These are phyloP conservation scores for Rhingia rostrata DNA, from an alignment of 2,888 invertebrate genomes.

Conservation along the genomic window DNA sequence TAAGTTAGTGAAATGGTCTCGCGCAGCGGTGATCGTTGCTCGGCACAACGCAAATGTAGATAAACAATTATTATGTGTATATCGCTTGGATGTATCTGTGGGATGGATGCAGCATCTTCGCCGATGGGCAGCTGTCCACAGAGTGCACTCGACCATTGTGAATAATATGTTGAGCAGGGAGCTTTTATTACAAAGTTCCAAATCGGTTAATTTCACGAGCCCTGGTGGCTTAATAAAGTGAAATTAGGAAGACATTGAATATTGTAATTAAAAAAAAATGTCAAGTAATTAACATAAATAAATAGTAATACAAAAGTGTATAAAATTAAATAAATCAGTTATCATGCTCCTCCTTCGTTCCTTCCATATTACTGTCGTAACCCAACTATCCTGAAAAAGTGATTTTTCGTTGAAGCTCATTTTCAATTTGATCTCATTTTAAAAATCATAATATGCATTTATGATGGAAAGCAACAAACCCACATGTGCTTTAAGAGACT, in stretches of 20 bases:
- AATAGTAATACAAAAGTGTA: no score
- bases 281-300: no score
- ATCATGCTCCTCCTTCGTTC: no score
- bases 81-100: conserved; percentile 31
- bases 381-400: no score
- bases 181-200: conserved; percentile 19
- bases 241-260: background rate
- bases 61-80: conserved; percentile 54
- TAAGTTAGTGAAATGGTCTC: conserved; percentile 63
- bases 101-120: conserved; percentile 56
- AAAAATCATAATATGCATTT: no score
- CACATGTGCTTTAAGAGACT: no score
- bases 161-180: background rate
- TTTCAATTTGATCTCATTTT: no score
- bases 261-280: background rate
- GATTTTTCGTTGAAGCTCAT: no score
- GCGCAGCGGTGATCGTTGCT: conserved; percentile 60
- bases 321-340: no score
- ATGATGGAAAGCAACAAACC: no score
- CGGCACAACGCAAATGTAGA: conserved; percentile 37
- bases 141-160: conserved; percentile 13
- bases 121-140: conserved; percentile 20
- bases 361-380: no score
- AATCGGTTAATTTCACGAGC: background rate
- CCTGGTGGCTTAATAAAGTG: background rate